Evolutionary conservation across 2,888 invertebrate genomes (phyloP), one percentile per base, ranked within the genome.

Genomic region (Germaria angustata): DNA sequence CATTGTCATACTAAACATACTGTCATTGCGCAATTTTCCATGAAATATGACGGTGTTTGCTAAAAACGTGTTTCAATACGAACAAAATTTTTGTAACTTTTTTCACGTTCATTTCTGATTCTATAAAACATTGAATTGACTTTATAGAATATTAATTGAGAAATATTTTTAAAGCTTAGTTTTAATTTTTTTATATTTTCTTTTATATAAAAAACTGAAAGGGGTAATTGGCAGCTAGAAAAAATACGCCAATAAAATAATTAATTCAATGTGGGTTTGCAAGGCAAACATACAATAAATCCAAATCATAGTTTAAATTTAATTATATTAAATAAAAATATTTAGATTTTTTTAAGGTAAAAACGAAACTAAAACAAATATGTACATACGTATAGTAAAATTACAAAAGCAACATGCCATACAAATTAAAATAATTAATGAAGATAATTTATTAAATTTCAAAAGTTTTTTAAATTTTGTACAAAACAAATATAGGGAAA

Each of bases 1-100:
- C 11, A 15, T 20, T 68, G 32, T 69, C 49, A 20, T 41, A 41
- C 51, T 66, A 34, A 81, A 59, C 76, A 80, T 57, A 72, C 72
- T 81, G 66, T 66, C 81, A 68, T 72, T 81, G 77, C 46, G 72
- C 81, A 81, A 77, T 81, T 72, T 77, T 72, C 77, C 81, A 72
- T 81, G 81, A 81, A 81, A 81, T 72, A 81, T 81, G 66, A 55
- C 46, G 71, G 53, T 72, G 81, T 73, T 72, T 81, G 77, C 55
- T 66, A 61, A 39, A 65, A 77, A 77, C 72, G 68, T 68, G 53
- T 71, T 65, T 49, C 55, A 53, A 61, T 68, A 68, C 20, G 34
- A 51, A 66, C 2, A 15, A 22, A 41, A 34, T 28, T 44, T 69
- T 61, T 49, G 32, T 9, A 2, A 17, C 13, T 22, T 36, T 36